Percentiles rank a stretch among this genome's conserved stretches.
These are phyloP conservation scores for Stegana nigrithorax DNA, from an alignment of 2,888 invertebrate species.

Conservation along the genomic window DNA sequence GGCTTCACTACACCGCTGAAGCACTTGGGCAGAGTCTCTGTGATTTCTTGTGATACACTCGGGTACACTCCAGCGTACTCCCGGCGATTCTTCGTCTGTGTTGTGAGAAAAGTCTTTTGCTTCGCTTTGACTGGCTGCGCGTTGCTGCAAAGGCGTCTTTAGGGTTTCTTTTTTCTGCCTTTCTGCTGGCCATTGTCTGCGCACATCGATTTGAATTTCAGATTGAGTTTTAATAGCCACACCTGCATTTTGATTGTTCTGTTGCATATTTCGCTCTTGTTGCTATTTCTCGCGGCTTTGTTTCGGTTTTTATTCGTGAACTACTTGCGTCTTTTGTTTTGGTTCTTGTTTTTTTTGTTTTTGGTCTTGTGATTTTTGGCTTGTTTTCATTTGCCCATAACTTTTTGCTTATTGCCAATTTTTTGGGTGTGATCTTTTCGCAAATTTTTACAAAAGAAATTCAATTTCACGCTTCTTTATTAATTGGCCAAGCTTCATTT, in stretches of 20 bases:
- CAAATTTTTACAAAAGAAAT: constrained; percentile 39
- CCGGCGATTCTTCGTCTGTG: neutral
- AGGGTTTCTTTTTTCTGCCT: neutral
- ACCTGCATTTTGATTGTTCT: constrained; percentile 37
- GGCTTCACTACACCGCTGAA: too few relatives aligned
- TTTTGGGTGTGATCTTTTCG: constrained; percentile 1
- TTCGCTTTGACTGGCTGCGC: neutral
- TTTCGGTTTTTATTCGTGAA: neutral
- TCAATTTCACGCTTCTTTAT: constrained; percentile 61
- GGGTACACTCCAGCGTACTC: neutral
- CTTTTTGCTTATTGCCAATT: neutral
- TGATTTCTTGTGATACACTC: neutral
- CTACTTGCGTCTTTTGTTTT: too few relatives aligned
- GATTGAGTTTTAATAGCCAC: constrained; percentile 60
- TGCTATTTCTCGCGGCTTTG: constrained; percentile 10
- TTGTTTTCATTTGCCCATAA: neutral
- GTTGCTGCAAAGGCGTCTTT: too few relatives aligned
- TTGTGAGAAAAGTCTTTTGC: constrained; percentile 6
- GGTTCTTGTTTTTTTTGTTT: neutral
- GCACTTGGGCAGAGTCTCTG: too few relatives aligned
- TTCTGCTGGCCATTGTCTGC: neutral
- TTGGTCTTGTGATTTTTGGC: neutral
- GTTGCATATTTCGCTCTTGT: neutral
- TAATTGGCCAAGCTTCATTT: constrained; percentile 49
- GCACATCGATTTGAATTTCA: constrained; percentile 54